Evolutionary conservation across 2,797 vertebrate genomes (phyloP), one percentile per base, ranked within the genome.

Genomic region (Spondyliosoma cantharus): DNA sequence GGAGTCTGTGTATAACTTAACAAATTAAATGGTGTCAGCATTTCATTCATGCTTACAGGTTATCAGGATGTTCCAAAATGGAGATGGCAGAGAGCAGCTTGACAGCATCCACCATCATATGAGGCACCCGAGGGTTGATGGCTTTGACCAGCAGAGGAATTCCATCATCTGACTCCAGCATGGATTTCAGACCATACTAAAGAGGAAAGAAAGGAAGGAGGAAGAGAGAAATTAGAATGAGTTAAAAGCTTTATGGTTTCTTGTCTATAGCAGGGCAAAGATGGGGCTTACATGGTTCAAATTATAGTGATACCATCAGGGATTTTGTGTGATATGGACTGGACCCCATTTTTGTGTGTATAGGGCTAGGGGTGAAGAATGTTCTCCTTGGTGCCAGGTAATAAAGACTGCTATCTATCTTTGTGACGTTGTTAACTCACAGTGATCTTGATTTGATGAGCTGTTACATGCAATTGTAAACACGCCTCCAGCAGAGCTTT

Each of bases 21-120:
- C 22, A 22, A 68, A 63, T 9, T 5, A 27, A 16, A 76, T 37
- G 0, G 8, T 69, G 13, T 43, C 16, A 54, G 43, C 0, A 13
- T 60, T 59, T 78, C 25, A 62, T 24, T 19, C 16, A 69, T 77
- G 32, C 93, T 83, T 83, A 98, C 97, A 97, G 95, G 91, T 96
- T 96, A 7, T 96, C 96, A 15, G 94, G 91, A 60, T 96, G 94
- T 2, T 97, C 96, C 52, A 98, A 87, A 86, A 98, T 97, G 64
- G 95, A 98, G 74, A 98, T 95, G 74, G 97, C 97, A 84, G 97
- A 98, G 12, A 98, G 92, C 54, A 98, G 92, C 80, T 91, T 97
- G 70, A 97, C 93, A 37, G 96, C 96, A 75, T 98, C 97, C 71
- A 95, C 96, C 97, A 98, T 98, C 96, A 98, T 98, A 79, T 92